A percentile compares a stretch with the other conserved stretches of the same genome.
Conservation (phyloP, 2,797 vertebrate species). For the Hippocampus kuda region DNA sequence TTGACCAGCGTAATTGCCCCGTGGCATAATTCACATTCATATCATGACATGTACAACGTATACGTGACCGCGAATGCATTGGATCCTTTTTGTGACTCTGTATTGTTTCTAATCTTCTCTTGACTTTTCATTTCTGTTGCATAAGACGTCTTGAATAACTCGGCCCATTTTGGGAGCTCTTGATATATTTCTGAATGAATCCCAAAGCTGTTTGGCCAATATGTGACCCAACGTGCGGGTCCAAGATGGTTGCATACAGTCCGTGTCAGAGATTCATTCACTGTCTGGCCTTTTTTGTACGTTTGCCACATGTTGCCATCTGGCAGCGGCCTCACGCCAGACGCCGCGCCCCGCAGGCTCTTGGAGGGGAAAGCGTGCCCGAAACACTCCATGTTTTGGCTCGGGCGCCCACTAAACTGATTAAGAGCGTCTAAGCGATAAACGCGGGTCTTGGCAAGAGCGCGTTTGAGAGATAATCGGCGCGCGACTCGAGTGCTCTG, state of each 20-base stretch:
- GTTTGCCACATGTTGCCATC: slow-evolving; percentile 65
- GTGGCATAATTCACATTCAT: too few relatives aligned
- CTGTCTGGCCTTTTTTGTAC: slow-evolving; percentile 41
- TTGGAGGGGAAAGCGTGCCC: slow-evolving; percentile 10
- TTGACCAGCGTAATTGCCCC: too few relatives aligned
- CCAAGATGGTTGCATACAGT: slow-evolving; percentile 19
- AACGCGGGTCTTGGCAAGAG: slow-evolving; percentile 34
- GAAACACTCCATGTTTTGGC: slow-evolving; percentile 46
- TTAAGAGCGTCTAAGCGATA: slow-evolving; percentile 48
- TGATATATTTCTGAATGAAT: neutral
- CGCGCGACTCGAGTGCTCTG: slow-evolving; percentile 33
- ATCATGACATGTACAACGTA: too few relatives aligned
- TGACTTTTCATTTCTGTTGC: neutral
- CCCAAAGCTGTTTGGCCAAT: neutral
- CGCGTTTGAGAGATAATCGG: slow-evolving; percentile 33
- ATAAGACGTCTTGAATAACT: neutral
- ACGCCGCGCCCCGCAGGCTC: slow-evolving; percentile 17
- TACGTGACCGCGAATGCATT: too few relatives aligned
- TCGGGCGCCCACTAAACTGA: slow-evolving; percentile 56
- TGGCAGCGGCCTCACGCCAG: slow-evolving; percentile 49
- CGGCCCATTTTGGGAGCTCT: neutral
- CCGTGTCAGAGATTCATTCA: slow-evolving; percentile 15
- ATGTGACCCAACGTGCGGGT: neutral
- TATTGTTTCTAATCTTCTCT: neutral
- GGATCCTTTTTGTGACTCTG: neutral